A percentile compares a stretch with the other conserved stretches of the same genome.
Conservation (phyloP, 2,797 vertebrate genomes). For the Pangasius djambal region DNA sequence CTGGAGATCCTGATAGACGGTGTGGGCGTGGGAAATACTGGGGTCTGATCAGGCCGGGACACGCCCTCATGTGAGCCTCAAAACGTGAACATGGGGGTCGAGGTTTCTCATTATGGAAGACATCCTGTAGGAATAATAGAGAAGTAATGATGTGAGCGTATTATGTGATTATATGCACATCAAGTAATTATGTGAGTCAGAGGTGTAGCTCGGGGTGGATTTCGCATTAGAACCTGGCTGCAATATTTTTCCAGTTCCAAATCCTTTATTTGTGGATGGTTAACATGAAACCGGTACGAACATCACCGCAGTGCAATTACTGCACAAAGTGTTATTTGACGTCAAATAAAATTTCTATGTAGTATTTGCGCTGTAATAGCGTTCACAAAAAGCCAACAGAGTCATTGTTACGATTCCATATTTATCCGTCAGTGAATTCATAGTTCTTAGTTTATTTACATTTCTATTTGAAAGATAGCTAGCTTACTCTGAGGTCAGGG, state of each 20-base stretch:
- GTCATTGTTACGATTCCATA: not conserved
- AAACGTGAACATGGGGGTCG: conserved; percentile 69
- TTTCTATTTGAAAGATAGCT: not conserved
- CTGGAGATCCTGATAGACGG: conserved; percentile 50
- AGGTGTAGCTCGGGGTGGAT: not conserved
- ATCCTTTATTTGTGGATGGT: not conserved
- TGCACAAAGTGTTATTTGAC: not conserved
- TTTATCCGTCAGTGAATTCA: not conserved
- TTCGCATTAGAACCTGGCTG: not conserved
- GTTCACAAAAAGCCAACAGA: not conserved
- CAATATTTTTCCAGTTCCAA: not conserved
- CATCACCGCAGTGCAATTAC: not conserved
- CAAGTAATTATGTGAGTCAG: not conserved
- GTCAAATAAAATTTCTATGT: not conserved
- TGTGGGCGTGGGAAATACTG: conserved; percentile 49
- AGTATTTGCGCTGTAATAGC: not conserved
- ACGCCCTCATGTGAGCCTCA: conserved; percentile 70
- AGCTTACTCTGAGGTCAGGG: not conserved
- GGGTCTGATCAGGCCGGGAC: conserved; percentile 59
- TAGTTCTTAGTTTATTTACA: not conserved
- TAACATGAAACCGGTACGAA: not conserved
- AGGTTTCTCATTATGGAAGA: conserved; percentile 4
- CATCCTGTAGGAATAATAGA: conserved; percentile 53
- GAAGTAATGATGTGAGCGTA: not conserved
- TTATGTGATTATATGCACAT: not conserved